Base-by-base conservation (phyloP, 1,140 invertebrate species). In the Phocides pigmalion region DNA sequence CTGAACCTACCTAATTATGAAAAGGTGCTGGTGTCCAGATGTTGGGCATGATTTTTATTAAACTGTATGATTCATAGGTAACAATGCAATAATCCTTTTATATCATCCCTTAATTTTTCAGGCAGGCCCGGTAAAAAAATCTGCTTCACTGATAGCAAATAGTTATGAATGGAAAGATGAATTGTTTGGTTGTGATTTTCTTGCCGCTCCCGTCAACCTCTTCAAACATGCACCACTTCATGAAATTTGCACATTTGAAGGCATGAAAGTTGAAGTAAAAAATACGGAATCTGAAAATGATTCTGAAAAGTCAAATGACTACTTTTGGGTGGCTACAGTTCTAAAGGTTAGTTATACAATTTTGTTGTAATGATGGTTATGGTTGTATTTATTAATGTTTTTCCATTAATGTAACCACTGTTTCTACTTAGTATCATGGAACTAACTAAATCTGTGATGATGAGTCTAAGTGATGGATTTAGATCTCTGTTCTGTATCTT, bases 231-330 rank as follows among this genome's bases (percentile, higher is more conserved):
- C 97, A 3, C 97, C 98, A 0, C 95, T 98, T 82, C 94, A 95
- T 63, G 97, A 98, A 75, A 96, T 96, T 84, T 99, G 98, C 77
- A 96, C 98, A 61, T 96, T 96, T 66, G 95, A 97, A 62, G 97
- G 97, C 14, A 98, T 99, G 96, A 98, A 99, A 92, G 96, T 98
- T 0, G 98, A 99, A 92, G 97, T 98, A 0, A 96, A 97, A 80
- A 98, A 98, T 90, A 96, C 95, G 8, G 97, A 98, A 88, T 96
- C 95, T 84, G 96, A 97, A 82, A 95, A 95, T 80, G 93, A 95
- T 64, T 95, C 95, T 15, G 95, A 96, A 65, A 95, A 93, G 15
- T 68, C 91, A 92, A 79, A 95, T 32, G 96, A 97, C 77, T 97
- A 96, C 8, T 98, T 97, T 91, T 99, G 98, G 98, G 98, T 99